Base-by-base conservation (phyloP, 2,113 vertebrate species). In the Genyomyrus donnyi region DNA sequence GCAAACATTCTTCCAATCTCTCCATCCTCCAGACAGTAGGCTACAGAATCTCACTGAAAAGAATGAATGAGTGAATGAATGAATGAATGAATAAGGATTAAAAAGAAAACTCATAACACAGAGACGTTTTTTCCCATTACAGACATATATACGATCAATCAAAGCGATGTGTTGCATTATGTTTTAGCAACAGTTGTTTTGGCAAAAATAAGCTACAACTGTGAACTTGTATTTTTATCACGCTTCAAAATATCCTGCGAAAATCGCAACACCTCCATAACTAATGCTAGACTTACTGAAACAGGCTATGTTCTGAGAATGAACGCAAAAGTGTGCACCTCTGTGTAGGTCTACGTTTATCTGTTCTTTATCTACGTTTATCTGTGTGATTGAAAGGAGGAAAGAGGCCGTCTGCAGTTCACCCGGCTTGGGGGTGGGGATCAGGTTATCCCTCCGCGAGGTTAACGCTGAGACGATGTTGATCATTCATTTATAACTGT, bases 401-500 rank as follows among this genome's bases (percentile, higher is more conserved):
- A 80, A 19, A 77, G 70, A 39, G 70, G 66, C 66, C 66, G 13
- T 31, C 13, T 13, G 31, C 3, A 31, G 31, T 31, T 31, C 66
- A 77, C 70, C 31, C 70, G 6, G 62, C n/a, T n/a, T 66, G 35
- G 31, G 74, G 35, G 35, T 42, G 56, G 46, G 53, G 21, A 88
- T 52, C 46, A 13, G 49, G 49, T 49, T 53, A 31, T 56, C 86
- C 86, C 86, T 87, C 49, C 86, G 0, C 31, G 13, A 56, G 88
- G 46, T 89, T 77, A 80, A 39, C 21, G 46, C 48, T 52, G 27
- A 74, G n/a, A 77, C 42, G 27, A 52, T 74, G 48, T 80, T 80
- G 46, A 39, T 89, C 70, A 77, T 49, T 80, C 46, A 21, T 80
- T 89, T 89, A 89, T 70, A 80, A 50, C 46, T 80, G 6, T 21